Base-by-base conservation (phyloP, 2,888 invertebrate species). In the Beris morrisii region DNA sequence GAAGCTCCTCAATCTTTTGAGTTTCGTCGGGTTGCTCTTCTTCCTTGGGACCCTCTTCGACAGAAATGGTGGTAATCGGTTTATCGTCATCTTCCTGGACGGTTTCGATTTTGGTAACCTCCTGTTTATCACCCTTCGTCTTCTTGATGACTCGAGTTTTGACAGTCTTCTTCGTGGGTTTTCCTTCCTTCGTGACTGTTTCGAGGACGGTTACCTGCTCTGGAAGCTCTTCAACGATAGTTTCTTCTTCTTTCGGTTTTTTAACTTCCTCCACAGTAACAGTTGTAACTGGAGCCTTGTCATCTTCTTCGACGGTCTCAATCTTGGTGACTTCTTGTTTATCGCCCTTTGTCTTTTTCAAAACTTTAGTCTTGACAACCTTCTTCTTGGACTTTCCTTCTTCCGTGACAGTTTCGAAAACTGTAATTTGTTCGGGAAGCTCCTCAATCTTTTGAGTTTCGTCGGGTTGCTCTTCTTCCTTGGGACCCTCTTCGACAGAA, bases 31-130 rank as follows among this genome's bases (percentile, higher is more conserved):
- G 74, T 71, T 61, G 59, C 38, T 76, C 72, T 38, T 73, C 71
- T 3, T 44, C 11, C 43, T 43, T 61, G 58, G 11, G 67, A 59
- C 79, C 75, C 31, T 65, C 58, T 30, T 69, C 69, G n/a, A 69
- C 66, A 28, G 66, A 78, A 0, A 77, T 79, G 22, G 67, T 55
- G 6, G 63, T 71, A 0, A 77, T 71, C 0, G 80, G 78, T 67
- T 38, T 54, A 7, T 77, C 73, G 4, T 74, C 78, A 69, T 79
- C 80, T 71, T 79, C 76, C 69, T 74, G 74, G 22, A 79, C 73
- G 7, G 79, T 79, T 13, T 77, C 71, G 59, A 80, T 78, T 73
- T 78, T 75, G 0, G 79, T 80, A 6, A 77, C 71, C 70, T 81
- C 77, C 38, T 77, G 72, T 73, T 77, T 77, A 46, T 70, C 68